phyloP scores from a whole-genome alignment of 2,797 vertebrate species.

The Danio kyathit region DNA sequence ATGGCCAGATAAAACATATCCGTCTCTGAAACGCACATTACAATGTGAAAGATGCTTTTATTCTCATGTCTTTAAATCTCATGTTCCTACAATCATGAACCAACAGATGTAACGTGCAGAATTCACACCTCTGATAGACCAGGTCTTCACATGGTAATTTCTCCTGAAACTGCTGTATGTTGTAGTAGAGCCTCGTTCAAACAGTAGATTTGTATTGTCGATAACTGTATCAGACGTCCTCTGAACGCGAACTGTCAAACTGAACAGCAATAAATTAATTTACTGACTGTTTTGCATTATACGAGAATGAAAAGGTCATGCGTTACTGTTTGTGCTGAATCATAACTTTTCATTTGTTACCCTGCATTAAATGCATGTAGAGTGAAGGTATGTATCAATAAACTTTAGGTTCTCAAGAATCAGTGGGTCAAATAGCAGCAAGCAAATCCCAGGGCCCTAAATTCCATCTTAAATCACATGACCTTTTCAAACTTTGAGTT shows the following conservation, averaged over 20 bases:
- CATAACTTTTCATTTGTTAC: not conserved
- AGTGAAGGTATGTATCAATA: too few relatives aligned
- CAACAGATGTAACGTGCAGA: not conserved
- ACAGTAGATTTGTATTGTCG: conserved; percentile 90
- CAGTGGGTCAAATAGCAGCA: not conserved
- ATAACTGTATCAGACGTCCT: conserved; percentile 89
- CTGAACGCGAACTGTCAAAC: conserved; percentile 94
- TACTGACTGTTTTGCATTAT: conserved; percentile 1
- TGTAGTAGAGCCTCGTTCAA: conserved; percentile 95
- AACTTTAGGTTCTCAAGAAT: not conserved
- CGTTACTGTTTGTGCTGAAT: not conserved
- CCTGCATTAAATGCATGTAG: not conserved
- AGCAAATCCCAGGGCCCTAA: not conserved
- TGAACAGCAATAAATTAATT: conserved; percentile 64
- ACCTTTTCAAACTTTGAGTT: too few relatives aligned
- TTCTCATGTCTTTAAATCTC: not conserved
- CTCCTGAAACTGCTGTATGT: conserved; percentile 95
- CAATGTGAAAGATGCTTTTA: not conserved
- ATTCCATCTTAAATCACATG: too few relatives aligned
- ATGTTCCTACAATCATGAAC: not conserved
- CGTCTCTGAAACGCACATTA: conserved; percentile 83
- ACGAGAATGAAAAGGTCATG: not conserved
- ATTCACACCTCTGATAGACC: conserved; percentile 89
- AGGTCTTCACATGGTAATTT: conserved; percentile 84
- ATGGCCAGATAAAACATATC: conserved; percentile 99